Percentiles rank a stretch among this genome's conserved stretches.
These are phyloP conservation scores for Cylloceria caligata DNA, from an alignment of 2,888 invertebrate species.

Conservation along the genomic window DNA sequence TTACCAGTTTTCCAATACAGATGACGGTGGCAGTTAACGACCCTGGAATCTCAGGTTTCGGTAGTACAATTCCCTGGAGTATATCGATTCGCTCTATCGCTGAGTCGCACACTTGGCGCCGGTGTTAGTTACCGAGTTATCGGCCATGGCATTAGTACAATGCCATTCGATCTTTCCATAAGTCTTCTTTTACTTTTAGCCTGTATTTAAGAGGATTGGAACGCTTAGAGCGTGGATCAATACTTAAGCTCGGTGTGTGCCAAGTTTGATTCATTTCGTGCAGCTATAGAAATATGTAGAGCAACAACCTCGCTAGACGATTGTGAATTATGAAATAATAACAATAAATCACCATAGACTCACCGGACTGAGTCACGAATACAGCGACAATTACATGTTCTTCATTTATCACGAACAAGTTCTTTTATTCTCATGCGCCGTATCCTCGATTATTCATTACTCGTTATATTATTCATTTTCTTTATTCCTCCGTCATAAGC, in stretches of 20 bases:
- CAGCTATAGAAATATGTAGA: too few relatives aligned
- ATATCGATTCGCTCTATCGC: constrained; percentile 59
- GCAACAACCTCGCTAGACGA: too few relatives aligned
- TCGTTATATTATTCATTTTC: constrained; percentile 37
- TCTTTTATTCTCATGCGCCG: constrained; percentile 15
- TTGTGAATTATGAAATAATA: too few relatives aligned
- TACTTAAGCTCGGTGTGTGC: too few relatives aligned
- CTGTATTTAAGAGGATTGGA: too few relatives aligned
- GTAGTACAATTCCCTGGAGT: constrained; percentile 46
- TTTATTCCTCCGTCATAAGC: constrained; percentile 26
- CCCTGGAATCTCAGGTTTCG: constrained; percentile 64
- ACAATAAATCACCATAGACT: constrained; percentile 2
- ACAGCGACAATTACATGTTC: constrained; percentile 18
- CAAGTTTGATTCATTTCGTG: too few relatives aligned
- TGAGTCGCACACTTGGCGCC: constrained; percentile 54
- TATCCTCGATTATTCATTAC: constrained; percentile 51
- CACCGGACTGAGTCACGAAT: constrained; percentile 27
- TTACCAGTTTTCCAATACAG: constrained; percentile 7
- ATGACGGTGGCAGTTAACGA: background rate
- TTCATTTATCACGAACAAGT: constrained; percentile 34
- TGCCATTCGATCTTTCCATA: constrained; percentile 55
- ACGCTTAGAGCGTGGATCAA: too few relatives aligned
- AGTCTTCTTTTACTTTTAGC: too few relatives aligned
- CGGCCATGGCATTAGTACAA: constrained; percentile 63
- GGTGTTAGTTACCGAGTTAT: constrained; percentile 65